These are phyloP conservation scores for Campopleginae sp. DNA, from an alignment of 2,888 invertebrate species.

Conservation along the genomic window DNA sequence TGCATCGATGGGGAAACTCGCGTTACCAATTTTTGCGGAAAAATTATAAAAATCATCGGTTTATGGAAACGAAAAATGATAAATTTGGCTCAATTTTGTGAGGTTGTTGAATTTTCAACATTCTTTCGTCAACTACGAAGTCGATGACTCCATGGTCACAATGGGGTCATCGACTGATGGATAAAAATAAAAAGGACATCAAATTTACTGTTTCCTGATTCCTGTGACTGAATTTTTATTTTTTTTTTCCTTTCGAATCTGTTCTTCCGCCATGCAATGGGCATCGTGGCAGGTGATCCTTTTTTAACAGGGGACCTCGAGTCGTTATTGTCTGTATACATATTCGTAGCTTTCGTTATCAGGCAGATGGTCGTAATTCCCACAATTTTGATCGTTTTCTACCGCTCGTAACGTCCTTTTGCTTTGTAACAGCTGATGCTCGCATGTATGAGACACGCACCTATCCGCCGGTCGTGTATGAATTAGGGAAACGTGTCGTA, in stretches of 20 bases:
- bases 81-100: too few species aligned
- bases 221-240: background rate
- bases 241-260: background rate
- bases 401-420: background rate
- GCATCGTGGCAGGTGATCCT: background rate
- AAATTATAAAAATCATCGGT: too few species aligned
- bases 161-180: too few species aligned
- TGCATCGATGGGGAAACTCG: too few species aligned
- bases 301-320: background rate
- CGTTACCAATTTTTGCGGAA: too few species aligned
- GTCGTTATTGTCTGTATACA: background rate
- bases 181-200: too few species aligned
- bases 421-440: background rate
- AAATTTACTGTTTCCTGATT: too few species aligned
- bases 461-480: conserved; percentile 48
- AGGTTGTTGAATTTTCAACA: too few species aligned
- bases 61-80: too few species aligned
- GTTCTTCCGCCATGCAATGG: background rate
- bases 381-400: background rate
- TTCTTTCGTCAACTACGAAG: too few species aligned
- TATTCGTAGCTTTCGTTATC: background rate
- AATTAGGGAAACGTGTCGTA: conserved; percentile 63
- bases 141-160: too few species aligned
- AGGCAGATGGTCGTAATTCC: conserved; percentile 4
- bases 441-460: conserved; percentile 10